Conservation (phyloP, 2,797 vertebrate species). For the Anabas testudineus region DNA sequence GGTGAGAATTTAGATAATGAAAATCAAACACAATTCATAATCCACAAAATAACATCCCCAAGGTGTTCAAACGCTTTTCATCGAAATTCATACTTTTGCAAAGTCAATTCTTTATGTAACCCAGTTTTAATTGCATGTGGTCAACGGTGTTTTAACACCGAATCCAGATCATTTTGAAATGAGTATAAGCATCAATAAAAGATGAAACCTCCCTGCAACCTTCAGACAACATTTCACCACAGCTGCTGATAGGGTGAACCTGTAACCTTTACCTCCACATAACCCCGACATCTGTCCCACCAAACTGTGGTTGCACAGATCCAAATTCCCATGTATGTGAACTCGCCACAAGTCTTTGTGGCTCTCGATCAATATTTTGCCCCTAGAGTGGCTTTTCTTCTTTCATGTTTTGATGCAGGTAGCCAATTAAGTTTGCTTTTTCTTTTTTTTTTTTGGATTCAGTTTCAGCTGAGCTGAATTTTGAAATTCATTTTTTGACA, state of each 20-base stretch:
- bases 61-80: conserved; percentile 54
- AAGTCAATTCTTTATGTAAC: conserved; percentile 1
- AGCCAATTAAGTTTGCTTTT: conserved; percentile 44
- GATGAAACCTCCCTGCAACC: conserved; percentile 35
- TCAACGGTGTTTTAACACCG: not conserved
- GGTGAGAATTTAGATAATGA: conserved; percentile 76
- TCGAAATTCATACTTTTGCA: conserved; percentile 7
- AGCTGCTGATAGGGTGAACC: conserved; percentile 64
- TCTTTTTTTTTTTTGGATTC: conserved; percentile 36
- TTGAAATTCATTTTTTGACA: conserved; percentile 63
- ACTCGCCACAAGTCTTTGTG: conserved; percentile 62
- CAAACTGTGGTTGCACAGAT: conserved; percentile 47
- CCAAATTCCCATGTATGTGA: conserved; percentile 60
- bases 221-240: conserved; percentile 41
- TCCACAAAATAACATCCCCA: conserved; percentile 64
- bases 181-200: conserved; percentile 36
- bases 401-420: conserved; percentile 72
- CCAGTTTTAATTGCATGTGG: conserved; percentile 14
- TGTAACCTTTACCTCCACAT: conserved; percentile 64
- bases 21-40: conserved; percentile 78
- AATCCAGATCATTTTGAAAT: conserved; percentile 24
- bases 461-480: conserved; percentile 45
- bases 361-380: conserved; percentile 71
- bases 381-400: conserved; percentile 49
- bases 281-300: conserved; percentile 73